Evolutionary conservation across 1,140 invertebrate genomes (phyloP).

Genomic region (Drosophila gunungcola): DNA sequence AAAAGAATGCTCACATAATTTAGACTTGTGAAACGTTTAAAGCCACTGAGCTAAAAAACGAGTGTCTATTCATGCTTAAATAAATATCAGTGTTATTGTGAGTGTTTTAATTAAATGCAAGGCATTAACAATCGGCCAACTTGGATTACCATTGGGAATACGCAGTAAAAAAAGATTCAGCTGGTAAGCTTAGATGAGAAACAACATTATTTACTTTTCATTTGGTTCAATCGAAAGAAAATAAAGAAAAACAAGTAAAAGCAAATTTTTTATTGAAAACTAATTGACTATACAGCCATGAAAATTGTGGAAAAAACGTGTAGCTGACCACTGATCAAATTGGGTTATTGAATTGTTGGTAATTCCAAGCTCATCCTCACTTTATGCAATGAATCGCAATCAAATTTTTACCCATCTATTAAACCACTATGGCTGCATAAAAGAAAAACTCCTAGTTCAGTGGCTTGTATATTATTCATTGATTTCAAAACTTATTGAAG

Average conservation of each 20-base stretch:
- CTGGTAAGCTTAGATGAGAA: constrained; percentile 35
- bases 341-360: constrained; percentile 2
- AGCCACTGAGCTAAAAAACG: constrained; percentile 21
- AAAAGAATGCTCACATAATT: constrained; percentile 55
- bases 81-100: constrained; percentile 30
- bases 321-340: constrained; percentile 15
- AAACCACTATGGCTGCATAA: constrained; percentile 6
- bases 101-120: constrained; percentile 51
- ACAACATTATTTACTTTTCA: constrained; percentile 14
- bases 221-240: constrained; percentile 4
- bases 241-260: background rate
- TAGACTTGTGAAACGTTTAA: constrained; percentile 55
- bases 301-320: constrained; percentile 7
- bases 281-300: constrained; percentile 21
- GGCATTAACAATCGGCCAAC: constrained; percentile 36
- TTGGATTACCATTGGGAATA: constrained; percentile 63
- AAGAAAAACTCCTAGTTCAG: constrained; percentile 13
- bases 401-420: background rate
- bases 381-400: background rate
- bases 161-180: constrained; percentile 6
- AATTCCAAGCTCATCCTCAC: constrained; percentile 6
- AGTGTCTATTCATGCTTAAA: constrained; percentile 36
- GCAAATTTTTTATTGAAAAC: constrained; percentile 12
- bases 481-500: constrained; percentile 19
- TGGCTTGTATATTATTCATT: constrained; percentile 39